A percentile compares a stretch with the other conserved stretches of the same genome.
Conservation (phyloP, 92 coral and sea anemone genomes). For the Palythoa caribaeorum region DNA sequence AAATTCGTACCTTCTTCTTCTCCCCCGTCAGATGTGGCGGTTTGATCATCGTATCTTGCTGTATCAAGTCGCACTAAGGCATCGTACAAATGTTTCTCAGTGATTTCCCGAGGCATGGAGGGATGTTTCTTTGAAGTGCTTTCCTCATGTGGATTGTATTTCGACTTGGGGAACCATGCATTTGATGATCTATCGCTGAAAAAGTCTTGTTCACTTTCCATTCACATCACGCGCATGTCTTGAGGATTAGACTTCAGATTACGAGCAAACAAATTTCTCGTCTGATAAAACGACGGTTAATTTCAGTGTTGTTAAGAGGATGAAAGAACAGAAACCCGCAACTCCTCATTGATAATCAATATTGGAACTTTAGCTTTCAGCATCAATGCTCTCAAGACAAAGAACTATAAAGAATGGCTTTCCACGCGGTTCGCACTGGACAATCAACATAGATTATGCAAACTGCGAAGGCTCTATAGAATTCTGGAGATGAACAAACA, state of each 20-base stretch:
- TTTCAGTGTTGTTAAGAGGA: not conserved
- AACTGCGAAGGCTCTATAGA: constrained; percentile 1
- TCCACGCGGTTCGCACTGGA: constrained; percentile 32
- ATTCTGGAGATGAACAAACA: not conserved
- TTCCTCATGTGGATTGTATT: constrained; percentile 18
- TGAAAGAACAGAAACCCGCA: constrained; percentile 16
- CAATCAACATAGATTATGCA: constrained; percentile 20
- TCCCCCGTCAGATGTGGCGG: not conserved
- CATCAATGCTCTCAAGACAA: constrained; percentile 14
- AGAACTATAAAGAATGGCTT: constrained; percentile 12
- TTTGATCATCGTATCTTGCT: not conserved
- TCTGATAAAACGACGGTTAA: not conserved
- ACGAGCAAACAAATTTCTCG: not conserved
- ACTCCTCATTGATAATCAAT: constrained; percentile 47
- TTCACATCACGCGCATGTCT: not conserved
- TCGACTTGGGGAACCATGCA: not conserved
- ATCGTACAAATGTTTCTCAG: constrained; percentile 16
- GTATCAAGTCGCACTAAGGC: constrained; percentile 28
- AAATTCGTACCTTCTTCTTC: constrained; percentile 2
- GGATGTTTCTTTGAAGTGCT: not conserved
- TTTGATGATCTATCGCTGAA: not conserved
- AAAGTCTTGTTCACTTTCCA: not conserved
- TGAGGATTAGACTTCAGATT: not conserved
- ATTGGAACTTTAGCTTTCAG: constrained; percentile 19
- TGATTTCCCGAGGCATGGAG: constrained; percentile 37